Evolutionary conservation across 2,113 vertebrate genomes (phyloP), one percentile per base, ranked within the genome.

Genomic region (Tachysurus vachellii): DNA sequence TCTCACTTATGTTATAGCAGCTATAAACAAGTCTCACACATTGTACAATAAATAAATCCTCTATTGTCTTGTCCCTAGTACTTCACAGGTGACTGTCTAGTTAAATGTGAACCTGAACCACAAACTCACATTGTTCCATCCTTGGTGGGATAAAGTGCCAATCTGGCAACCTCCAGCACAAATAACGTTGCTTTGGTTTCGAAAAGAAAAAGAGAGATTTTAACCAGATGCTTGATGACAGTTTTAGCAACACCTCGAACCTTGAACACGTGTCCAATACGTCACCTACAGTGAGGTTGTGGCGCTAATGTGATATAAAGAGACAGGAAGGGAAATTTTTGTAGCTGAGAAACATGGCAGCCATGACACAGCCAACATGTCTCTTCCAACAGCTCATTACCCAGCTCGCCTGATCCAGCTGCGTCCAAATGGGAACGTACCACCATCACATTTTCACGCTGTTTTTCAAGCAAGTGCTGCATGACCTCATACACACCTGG

Each of bases 101-200:
- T 71, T 86, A 89, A 86, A 54, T 23, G 36, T 59, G 66, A 66
- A 66, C 88, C 73, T 13, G 31, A 71, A 86, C 88, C 84, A 82
- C 66, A 83, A 86, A 83, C 73, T 89, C 56, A 14, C 53, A 90
- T 84, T 90, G 90, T 92, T 91, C 93, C 89, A 88, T 91, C 90
- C 93, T 54, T 85, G 89, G 86, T 91, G 91, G 91, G 88, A 92
- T 90, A 89, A 93, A 80, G 87, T 87, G 83, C 91, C 88, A 91
- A 88, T 91, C 82, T 90, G 88, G 88, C 89, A 92, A 92, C 92
- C 87, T 16, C 92, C 88, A 91, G 92, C 93, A 91, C 92, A 94
- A 86, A 77, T 89, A 92, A 83, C 73, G 75, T 71, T 89, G 86
- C 70, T 86, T 90, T 76, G 53, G 56, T 89, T 86, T 84, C 68